phyloP scores from a whole-genome alignment of 2,888 invertebrate species.

The Miltochrista miniata region DNA sequence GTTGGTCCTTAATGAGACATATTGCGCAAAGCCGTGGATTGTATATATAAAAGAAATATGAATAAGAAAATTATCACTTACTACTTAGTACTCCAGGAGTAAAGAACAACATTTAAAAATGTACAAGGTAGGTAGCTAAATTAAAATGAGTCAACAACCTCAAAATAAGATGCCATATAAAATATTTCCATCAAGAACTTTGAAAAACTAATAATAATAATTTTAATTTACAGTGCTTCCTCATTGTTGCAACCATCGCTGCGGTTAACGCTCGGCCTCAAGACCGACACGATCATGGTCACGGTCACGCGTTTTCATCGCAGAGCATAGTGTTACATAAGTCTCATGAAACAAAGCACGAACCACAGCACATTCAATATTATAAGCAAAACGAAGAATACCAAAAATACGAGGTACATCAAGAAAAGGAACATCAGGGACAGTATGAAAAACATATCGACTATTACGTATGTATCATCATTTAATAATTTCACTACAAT shows the following conservation, averaged over 20 bases:
- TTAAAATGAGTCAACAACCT: background rate
- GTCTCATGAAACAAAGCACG: constrained; percentile 23
- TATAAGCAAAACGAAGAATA: constrained; percentile 1
- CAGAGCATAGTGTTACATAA: constrained; percentile 53
- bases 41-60: constrained; percentile 20
- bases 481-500: too few relatives aligned
- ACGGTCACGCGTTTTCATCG: constrained; percentile 48
- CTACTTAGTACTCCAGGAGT: background rate
- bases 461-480: constrained; percentile 39
- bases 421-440: constrained; percentile 2
- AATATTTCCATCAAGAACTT: background rate
- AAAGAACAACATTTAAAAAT: constrained; percentile 18
- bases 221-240: constrained; percentile 12
- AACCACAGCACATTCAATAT: constrained; percentile 8
- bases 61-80: constrained; percentile 13
- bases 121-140: constrained; percentile 5
- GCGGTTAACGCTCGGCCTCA: constrained; percentile 28
- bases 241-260: constrained; percentile 17
- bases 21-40: background rate
- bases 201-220: too few relatives aligned
- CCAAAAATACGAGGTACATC: constrained; percentile 4
- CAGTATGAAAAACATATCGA: constrained; percentile 34
- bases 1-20: constrained; percentile 1
- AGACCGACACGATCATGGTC: constrained; percentile 24
- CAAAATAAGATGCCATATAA: background rate